phyloP scores from a whole-genome alignment of 2,797 vertebrate genomes.

The Gobio occitaniae region DNA sequence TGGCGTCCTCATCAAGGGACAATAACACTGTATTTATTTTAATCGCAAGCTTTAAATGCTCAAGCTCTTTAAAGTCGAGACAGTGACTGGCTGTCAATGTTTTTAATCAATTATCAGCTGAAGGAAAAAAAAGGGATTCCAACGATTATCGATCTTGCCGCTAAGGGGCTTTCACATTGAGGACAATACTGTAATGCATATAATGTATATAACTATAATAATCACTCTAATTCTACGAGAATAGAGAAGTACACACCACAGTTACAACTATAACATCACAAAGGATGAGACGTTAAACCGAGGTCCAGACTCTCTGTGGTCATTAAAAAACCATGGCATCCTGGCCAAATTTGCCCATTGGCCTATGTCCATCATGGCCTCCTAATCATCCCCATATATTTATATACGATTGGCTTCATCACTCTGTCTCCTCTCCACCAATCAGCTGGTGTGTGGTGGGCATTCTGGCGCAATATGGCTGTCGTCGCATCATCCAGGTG shows the following conservation, averaged over 20 bases:
- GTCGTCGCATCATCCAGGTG: too few species aligned
- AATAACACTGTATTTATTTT: neutral
- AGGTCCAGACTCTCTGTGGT: too few species aligned
- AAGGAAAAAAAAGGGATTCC: neutral
- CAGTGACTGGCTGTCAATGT: too few species aligned
- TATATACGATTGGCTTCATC: too few species aligned
- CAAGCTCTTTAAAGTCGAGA: neutral
- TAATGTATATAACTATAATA: neutral
- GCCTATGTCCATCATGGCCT: too few species aligned
- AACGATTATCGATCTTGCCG: neutral
- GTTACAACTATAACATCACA: neutral
- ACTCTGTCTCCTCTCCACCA: too few species aligned
- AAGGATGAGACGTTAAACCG: too few species aligned
- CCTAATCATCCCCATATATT: too few species aligned
- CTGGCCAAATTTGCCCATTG: too few species aligned
- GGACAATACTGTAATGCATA: neutral
- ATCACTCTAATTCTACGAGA: neutral
- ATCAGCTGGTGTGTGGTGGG: too few species aligned
- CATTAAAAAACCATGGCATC: too few species aligned
- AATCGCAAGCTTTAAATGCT: neutral
- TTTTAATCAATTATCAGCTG: neutral
- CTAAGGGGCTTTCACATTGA: neutral
- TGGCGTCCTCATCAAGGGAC: neutral
- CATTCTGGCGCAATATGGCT: too few species aligned
- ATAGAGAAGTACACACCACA: neutral